Evolutionary conservation across 1,140 invertebrate species (phyloP), one percentile per base, ranked within the genome.

Genomic region (Apis laboriosa): DNA sequence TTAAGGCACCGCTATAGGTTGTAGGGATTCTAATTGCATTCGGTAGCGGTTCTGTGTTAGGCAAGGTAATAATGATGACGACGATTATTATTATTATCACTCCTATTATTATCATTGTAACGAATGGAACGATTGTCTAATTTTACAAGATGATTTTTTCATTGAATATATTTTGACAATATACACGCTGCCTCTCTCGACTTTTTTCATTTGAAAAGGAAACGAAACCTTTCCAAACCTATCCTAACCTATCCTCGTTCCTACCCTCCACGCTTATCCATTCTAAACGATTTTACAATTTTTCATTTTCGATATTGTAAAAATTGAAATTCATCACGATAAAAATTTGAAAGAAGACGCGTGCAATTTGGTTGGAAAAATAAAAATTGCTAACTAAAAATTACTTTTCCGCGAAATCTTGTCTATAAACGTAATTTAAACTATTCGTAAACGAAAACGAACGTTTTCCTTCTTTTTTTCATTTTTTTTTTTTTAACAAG

Each of bases 161-260:
- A 92, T 92, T 90, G 88, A 92, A 92, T 92, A 92, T 92, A 92
- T 92, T 92, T 92, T 91, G 90, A 92, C 90, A 90, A 91, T 91
- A 92, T 89, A 90, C 72, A 28, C 73, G 85, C 81, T 85, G 71
- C 49, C 60, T 84, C 64, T 87, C 51, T 82, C 64, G 80, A 70
- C 64, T 60, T 70, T 60, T 85, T 75, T 77, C 49, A 34, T 34
- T 34, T 0, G 3, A 34, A 34, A 34, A 34, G 2, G 34, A 34
- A 34, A 34, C 34, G 34, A 34, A 34, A 34, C 34, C 21, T 5
- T 2, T 2, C 15, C 56, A 9, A 24, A 12, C 13, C 12, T 24
- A 13, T 61, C 60, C n/a, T 24, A 2, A 63, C 13, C 55, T 55
- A 15, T n/a, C 34, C 34, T 34, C 34, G 0, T 0, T 43, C 34